Percentiles rank a stretch among this genome's conserved stretches.
Evolutionary conservation across 2,888 invertebrate genomes (phyloP).

Genomic region (Gymnocheta viridis): DNA sequence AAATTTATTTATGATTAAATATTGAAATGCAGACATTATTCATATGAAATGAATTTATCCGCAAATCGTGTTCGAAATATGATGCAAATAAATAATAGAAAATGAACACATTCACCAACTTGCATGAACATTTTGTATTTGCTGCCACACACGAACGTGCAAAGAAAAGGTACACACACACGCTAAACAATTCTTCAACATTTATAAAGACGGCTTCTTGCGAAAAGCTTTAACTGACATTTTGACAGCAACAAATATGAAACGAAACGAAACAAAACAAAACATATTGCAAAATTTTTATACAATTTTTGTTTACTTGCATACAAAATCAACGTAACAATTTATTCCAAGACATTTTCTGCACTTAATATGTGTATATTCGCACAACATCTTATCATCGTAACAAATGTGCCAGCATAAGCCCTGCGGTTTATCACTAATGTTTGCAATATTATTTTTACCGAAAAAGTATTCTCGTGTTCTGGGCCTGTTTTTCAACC

Average conservation of each 20-base stretch:
- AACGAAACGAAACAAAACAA: slow-evolving; percentile 39
- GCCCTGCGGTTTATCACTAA: background rate
- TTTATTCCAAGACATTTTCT: background rate
- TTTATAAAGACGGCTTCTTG: slow-evolving; percentile 71
- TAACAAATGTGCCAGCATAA: background rate
- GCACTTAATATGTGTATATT: background rate
- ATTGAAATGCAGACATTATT: slow-evolving; percentile 15
- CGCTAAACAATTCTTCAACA: background rate
- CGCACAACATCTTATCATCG: no score
- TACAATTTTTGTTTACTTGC: background rate
- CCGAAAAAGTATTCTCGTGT: no score
- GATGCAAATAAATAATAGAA: background rate
- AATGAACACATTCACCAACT: background rate
- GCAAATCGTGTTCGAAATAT: background rate
- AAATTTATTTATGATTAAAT: background rate
- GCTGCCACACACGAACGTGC: background rate
- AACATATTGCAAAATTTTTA: slow-evolving; percentile 44
- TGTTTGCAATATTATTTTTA: no score
- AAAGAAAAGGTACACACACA: background rate
- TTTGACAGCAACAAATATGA: slow-evolving; percentile 73
- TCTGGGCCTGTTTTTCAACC: no score
- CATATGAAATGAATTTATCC: slow-evolving; percentile 2
- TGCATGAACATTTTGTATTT: background rate
- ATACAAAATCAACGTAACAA: background rate
- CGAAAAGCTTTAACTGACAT: slow-evolving; percentile 73